Evolutionary conservation across 2,113 vertebrate species (phyloP), one percentile per base, ranked within the genome.

Genomic region (Sterna hirundo): DNA sequence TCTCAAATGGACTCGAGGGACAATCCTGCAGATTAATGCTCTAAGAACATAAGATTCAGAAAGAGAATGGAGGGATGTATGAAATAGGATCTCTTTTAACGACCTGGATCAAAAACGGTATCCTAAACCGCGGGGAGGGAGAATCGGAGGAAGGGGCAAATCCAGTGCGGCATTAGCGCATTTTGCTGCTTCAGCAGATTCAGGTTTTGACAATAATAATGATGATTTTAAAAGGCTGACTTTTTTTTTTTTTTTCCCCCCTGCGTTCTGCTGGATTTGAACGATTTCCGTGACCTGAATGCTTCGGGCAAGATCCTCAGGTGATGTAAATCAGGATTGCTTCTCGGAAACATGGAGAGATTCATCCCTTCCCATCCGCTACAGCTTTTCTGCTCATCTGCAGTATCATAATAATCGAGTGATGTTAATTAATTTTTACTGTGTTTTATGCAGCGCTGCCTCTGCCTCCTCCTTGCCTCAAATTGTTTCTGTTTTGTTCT

Each of bases 1-100:
- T 97, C 85, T 96, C 86, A 86, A 97, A 97, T 61, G 95, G 96
- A 96, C 97, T 97, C 96, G 15, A 16, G 96, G 93, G 97, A 97
- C 96, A 96, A 96, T 93, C 96, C 89, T 55, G 78, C 92, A 96
- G 96, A 96, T 97, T 97, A 97, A 96, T 88, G 95, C 86, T 80
- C 86, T 96, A 96, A 97, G 97, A 96, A 93, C 90, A 34, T 96
- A 83, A 93, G 78, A 94, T 90, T 95, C 93, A 96, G 90, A 92
- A 86, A 79, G 86, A 57, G 90, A 95, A 96, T 2, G 11, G 60
- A 61, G 44, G 86, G 76, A 96, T 86, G 91, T 97, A 97, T 96
- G 93, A 97, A 97, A 97, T 93, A 94, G 95, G 97, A 97, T 97
- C 90, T 83, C 81, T 91, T 84, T 92, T 91, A 95, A 97, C 75